Evolutionary conservation across 2,113 vertebrate genomes (phyloP).

Genomic region (Ictalurus punctatus): DNA sequence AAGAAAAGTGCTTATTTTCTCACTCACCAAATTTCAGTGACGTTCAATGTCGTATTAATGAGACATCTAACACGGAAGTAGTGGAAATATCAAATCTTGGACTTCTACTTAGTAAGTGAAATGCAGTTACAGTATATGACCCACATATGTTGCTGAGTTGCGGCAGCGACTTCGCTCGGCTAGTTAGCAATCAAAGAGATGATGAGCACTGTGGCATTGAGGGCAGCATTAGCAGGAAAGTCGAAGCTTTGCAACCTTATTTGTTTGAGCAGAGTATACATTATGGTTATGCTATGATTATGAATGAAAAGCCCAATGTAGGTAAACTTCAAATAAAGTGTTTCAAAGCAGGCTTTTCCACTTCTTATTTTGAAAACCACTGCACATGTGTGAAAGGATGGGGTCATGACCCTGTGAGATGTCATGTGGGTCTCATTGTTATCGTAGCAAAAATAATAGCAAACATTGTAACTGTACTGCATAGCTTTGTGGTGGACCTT

Average conservation of each 20-base stretch:
- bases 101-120: neutral
- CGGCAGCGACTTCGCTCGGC: neutral
- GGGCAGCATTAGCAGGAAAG: neutral
- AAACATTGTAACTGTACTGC: neutral
- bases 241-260: neutral
- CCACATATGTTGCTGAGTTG: neutral
- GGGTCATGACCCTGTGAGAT: conserved; percentile 4
- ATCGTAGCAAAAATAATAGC: conserved; percentile 28
- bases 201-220: neutral
- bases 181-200: neutral
- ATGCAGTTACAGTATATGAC: neutral
- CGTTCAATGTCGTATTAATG: neutral
- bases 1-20: neutral
- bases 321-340: neutral
- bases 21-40: neutral
- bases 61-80: neutral
- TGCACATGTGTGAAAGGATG: conserved; percentile 57
- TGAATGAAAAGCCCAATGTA: neutral
- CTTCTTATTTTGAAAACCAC: conserved; percentile 14
- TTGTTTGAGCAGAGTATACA: neutral
- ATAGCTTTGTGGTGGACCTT: neutral
- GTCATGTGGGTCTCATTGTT: conserved; percentile 48
- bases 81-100: neutral
- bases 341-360: conserved; percentile 18
- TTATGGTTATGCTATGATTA: neutral